Conservation (phyloP, 2,113 vertebrate genomes). For the Potamarius usumacintae region DNA sequence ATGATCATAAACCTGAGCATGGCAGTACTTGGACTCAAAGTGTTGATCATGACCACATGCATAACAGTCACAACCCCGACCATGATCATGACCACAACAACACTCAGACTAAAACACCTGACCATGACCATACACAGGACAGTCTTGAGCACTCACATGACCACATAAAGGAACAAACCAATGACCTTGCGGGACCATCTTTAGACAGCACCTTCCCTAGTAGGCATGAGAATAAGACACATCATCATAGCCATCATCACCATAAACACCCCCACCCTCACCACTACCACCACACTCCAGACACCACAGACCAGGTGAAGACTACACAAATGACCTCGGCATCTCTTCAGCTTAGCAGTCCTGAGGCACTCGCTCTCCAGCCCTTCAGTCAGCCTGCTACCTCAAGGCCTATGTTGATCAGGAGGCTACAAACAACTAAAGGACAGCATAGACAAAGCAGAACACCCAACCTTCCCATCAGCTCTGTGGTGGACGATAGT, state of each 20-base stretch:
- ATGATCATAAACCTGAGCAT: constrained; percentile 21
- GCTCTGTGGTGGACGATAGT: background rate
- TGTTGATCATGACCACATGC: background rate
- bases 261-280: constrained; percentile 48
- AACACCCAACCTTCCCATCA: constrained; percentile 51
- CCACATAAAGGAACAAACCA: constrained; percentile 46
- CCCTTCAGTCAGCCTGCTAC: constrained; percentile 49
- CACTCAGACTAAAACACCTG: constrained; percentile 3
- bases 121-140: constrained; percentile 37
- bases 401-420: constrained; percentile 67
- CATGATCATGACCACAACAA: constrained; percentile 36
- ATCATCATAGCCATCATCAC: constrained; percentile 47
- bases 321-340: constrained; percentile 5
- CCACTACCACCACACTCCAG: constrained; percentile 35
- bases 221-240: background rate
- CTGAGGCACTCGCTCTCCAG: constrained; percentile 28
- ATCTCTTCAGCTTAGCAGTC: constrained; percentile 38
- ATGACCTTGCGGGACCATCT: constrained; percentile 27
- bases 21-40: constrained; percentile 16
- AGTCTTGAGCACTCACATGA: constrained; percentile 20
- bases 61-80: background rate
- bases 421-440: constrained; percentile 66
- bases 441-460: constrained; percentile 71
- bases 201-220: background rate
- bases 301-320: background rate